Conservation (phyloP, 2,888 invertebrate genomes). For the Trichopria drosophilae region DNA sequence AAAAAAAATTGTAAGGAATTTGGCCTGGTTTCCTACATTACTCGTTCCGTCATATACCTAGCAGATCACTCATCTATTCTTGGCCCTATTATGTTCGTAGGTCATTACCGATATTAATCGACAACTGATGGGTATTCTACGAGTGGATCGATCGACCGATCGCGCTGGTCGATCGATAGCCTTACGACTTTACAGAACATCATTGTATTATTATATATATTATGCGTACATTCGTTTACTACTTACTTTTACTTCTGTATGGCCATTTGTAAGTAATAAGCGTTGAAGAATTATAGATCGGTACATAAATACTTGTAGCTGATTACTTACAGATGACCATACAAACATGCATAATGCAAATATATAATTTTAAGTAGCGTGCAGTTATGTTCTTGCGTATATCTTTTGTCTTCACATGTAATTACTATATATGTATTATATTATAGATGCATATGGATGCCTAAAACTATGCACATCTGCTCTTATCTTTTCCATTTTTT, state of each 20-base stretch:
- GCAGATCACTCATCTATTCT: no score
- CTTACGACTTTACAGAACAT: conserved; percentile 9
- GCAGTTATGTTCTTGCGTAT: conserved; percentile 13
- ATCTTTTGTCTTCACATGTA: no score
- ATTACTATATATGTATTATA: conserved; percentile 3
- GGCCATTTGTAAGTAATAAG: no score
- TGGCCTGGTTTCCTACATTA: no score
- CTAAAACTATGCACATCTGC: not conserved
- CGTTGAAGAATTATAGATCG: no score
- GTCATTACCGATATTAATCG: conserved; percentile 46
- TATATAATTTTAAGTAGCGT: conserved; percentile 12
- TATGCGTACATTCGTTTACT: conserved; percentile 1
- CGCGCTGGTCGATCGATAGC: conserved; percentile 15
- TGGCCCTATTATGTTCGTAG: conserved; percentile 50
- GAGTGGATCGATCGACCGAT: conserved; percentile 47
- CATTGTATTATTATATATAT: conserved; percentile 3
- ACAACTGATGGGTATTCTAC: conserved; percentile 42
- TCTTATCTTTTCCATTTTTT: conserved; percentile 3
- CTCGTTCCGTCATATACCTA: no score
- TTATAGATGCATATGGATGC: conserved; percentile 4
- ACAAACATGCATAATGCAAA: no score
- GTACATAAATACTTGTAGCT: no score
- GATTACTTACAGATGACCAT: no score
- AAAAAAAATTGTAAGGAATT: no score
- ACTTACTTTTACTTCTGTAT: no score